Percentiles rank a stretch among this genome's conserved stretches.
Conservation (phyloP, 2,797 vertebrate species). For the Odontamblyopus rebecca region DNA sequence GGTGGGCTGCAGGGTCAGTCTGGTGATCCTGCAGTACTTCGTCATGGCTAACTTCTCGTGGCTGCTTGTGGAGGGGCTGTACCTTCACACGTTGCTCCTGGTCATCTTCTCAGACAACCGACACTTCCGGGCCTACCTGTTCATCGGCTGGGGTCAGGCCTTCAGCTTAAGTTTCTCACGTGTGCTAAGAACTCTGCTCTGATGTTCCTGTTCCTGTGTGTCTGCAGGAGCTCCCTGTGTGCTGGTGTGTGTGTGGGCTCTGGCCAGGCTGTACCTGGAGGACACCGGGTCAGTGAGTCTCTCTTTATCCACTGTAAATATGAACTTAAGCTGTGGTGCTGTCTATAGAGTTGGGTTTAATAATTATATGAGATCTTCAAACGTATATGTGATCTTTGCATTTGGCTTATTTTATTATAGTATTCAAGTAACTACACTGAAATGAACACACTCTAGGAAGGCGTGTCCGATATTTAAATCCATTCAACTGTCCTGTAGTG, state of each 20-base stretch:
- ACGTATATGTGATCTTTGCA: too few relatives aligned
- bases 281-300: slow-evolving; percentile 83
- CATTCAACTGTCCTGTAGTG: too few relatives aligned
- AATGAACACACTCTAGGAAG: too few relatives aligned
- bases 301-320: background rate
- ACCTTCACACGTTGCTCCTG: slow-evolving; percentile 88
- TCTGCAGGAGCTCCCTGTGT: slow-evolving; percentile 83
- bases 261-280: slow-evolving; percentile 83
- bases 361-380: too few relatives aligned
- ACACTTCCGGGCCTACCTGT: slow-evolving; percentile 83
- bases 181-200: background rate
- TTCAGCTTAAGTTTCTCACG: background rate
- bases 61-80: slow-evolving; percentile 91
- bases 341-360: too few relatives aligned
- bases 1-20: slow-evolving; percentile 87
- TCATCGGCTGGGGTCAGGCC: slow-evolving; percentile 90
- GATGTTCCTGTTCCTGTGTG: background rate
- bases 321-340: too few relatives aligned
- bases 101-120: slow-evolving; percentile 83
- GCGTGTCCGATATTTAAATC: too few relatives aligned
- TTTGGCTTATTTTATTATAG: too few relatives aligned
- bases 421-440: too few relatives aligned
- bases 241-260: slow-evolving; percentile 84
- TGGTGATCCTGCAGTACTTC: slow-evolving; percentile 91
- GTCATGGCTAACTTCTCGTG: slow-evolving; percentile 94